These are phyloP conservation scores for Sinonovacula constricta DNA, from an alignment of 1,140 invertebrate genomes.

Conservation along the genomic window DNA sequence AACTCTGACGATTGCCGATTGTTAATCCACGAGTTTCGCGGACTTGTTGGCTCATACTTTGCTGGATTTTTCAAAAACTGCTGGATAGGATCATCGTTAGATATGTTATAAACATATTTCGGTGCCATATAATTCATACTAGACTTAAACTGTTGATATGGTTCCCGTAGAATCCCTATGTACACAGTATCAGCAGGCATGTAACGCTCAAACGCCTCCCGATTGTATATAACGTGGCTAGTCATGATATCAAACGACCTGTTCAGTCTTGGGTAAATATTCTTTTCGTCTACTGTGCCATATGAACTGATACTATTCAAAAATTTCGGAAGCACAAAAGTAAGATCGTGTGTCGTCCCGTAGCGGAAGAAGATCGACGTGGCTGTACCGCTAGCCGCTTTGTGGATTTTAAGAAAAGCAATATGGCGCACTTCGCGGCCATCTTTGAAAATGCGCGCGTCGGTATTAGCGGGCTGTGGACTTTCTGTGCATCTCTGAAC, in stretches of 20 bases:
- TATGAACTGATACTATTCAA: constrained; percentile 50
- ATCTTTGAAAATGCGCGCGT: constrained; percentile 30
- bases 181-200: constrained; percentile 63
- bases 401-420: constrained; percentile 70
- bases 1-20: constrained; percentile 65
- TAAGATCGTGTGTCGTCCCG: constrained; percentile 56
- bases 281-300: constrained; percentile 16
- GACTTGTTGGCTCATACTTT: constrained; percentile 40
- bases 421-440: constrained; percentile 57
- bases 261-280: constrained; percentile 28
- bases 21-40: constrained; percentile 50
- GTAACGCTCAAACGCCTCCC: constrained; percentile 41
- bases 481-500: too few relatives aligned
- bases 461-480: too few relatives aligned
- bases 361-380: constrained; percentile 68
- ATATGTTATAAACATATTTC: constrained; percentile 55
- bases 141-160: constrained; percentile 67
- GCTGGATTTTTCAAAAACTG: constrained; percentile 51
- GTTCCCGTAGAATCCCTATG: constrained; percentile 66
- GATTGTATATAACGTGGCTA: constrained; percentile 66
- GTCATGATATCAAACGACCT: constrained; percentile 64
- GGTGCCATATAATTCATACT: constrained; percentile 52
- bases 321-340: constrained; percentile 60
- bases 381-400: constrained; percentile 67
- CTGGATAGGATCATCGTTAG: constrained; percentile 52